Percentiles rank a stretch among this genome's conserved stretches.
phyloP scores from a whole-genome alignment of 2,113 vertebrate species.

The Ploceus nigricollis region DNA sequence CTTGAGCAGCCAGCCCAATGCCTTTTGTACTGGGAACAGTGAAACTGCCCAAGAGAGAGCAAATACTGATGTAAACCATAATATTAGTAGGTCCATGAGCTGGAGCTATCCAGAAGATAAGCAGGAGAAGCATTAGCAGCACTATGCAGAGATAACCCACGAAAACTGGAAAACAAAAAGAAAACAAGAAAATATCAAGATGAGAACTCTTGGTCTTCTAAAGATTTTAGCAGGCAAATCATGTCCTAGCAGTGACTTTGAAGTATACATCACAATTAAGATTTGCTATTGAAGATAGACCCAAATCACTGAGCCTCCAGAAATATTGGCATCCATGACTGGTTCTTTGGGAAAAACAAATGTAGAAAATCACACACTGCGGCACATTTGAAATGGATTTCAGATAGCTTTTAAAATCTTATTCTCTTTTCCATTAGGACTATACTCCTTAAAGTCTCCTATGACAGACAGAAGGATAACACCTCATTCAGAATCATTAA shows the following conservation, averaged over 20 bases:
- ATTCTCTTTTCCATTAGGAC: neutral
- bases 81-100: conserved; percentile 88
- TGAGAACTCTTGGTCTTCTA: neutral
- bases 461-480: neutral
- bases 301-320: neutral
- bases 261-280: neutral
- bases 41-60: conserved; percentile 93
- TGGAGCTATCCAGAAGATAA: conserved; percentile 90
- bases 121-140: conserved; percentile 82
- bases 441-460: neutral
- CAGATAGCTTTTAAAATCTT: neutral
- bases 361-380: neutral
- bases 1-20: conserved; percentile 87
- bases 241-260: neutral
- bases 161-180: conserved; percentile 83
- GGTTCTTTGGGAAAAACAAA: neutral
- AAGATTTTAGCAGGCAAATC: neutral
- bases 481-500: neutral
- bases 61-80: conserved; percentile 94
- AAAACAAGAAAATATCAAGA: conserved; percentile 9
- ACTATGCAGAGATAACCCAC: conserved; percentile 83
- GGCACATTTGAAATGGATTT: neutral
- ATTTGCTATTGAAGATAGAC: neutral
- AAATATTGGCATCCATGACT: neutral
- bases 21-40: conserved; percentile 96